Conservation (phyloP, 2,113 vertebrate species). For the Triplophysa tibetana region DNA sequence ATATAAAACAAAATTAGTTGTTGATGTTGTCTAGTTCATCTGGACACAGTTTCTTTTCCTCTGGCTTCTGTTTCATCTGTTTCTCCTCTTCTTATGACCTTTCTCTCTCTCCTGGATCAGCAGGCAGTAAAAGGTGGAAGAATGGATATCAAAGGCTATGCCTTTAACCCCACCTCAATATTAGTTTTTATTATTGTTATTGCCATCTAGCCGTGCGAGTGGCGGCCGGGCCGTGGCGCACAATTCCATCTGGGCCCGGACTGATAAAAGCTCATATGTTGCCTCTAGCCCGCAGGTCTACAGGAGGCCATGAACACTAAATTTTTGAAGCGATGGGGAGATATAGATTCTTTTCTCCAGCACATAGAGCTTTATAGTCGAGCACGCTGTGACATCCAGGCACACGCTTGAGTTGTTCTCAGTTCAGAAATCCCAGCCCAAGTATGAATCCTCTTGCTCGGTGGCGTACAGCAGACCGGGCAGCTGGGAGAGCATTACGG, state of each 20-base stretch:
- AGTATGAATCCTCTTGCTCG: background rate
- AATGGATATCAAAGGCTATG: slow-evolving; percentile 48
- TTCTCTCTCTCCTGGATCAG: slow-evolving; percentile 17
- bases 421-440: background rate
- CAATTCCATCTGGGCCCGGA: slow-evolving; percentile 71
- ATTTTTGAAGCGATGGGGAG: slow-evolving; percentile 69
- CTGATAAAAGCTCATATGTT: slow-evolving; percentile 78
- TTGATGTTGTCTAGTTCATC: no score
- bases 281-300: slow-evolving; percentile 69
- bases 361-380: slow-evolving; percentile 25
- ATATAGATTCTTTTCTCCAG: slow-evolving; percentile 41
- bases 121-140: slow-evolving; percentile 22
- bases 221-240: slow-evolving; percentile 48
- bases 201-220: slow-evolving; percentile 63
- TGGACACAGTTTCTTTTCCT: background rate
- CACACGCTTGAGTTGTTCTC: slow-evolving; percentile 17
- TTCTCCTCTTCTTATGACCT: background rate
- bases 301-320: slow-evolving; percentile 65
- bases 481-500: slow-evolving; percentile 21
- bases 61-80: background rate
- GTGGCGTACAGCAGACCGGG: slow-evolving; percentile 18
- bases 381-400: slow-evolving; percentile 61
- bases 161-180: slow-evolving; percentile 55
- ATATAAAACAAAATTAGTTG: background rate
- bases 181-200: slow-evolving; percentile 63